These are phyloP conservation scores for Drosophila meridionalis DNA, from an alignment of 2,888 invertebrate genomes.

Conservation along the genomic window DNA sequence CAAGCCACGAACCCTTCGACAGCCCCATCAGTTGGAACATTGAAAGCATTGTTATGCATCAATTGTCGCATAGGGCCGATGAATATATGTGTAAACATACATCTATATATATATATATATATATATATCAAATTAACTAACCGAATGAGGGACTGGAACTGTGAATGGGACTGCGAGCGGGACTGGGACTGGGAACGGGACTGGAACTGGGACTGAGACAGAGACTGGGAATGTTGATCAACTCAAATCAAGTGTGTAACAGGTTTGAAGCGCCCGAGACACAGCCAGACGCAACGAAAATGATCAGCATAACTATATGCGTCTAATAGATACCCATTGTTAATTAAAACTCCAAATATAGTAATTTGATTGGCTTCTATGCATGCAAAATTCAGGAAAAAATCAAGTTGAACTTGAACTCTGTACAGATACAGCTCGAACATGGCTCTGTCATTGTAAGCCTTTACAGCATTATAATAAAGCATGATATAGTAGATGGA, in stretches of 20 bases:
- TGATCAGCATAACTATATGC: neutral
- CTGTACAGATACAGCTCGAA: neutral
- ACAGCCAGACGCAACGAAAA: constrained; percentile 5
- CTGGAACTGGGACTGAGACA: neutral
- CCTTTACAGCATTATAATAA: neutral
- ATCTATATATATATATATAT: neutral
- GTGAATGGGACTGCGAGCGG: constrained; percentile 3
- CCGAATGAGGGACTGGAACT: constrained; percentile 16
- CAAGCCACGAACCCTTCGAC: constrained; percentile 46
- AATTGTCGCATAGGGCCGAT: constrained; percentile 51
- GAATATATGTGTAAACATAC: neutral
- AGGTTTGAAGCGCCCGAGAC: constrained; percentile 37
- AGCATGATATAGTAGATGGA: neutral
- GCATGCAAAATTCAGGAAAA: neutral
- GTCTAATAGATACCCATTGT: constrained; percentile 18
- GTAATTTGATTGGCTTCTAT: neutral
- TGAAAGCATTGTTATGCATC: constrained; percentile 39
- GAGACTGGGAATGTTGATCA: constrained; percentile 2
- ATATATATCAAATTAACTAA: constrained; percentile 18
- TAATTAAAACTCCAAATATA: neutral
- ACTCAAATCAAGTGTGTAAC: constrained; percentile 34
- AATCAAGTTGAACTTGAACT: neutral
- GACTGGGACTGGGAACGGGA: neutral
- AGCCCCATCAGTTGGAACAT: constrained; percentile 45
- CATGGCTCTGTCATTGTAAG: neutral